These are phyloP conservation scores for Macrophya alboannulata DNA, from an alignment of 2,888 invertebrate genomes.

Conservation along the genomic window DNA sequence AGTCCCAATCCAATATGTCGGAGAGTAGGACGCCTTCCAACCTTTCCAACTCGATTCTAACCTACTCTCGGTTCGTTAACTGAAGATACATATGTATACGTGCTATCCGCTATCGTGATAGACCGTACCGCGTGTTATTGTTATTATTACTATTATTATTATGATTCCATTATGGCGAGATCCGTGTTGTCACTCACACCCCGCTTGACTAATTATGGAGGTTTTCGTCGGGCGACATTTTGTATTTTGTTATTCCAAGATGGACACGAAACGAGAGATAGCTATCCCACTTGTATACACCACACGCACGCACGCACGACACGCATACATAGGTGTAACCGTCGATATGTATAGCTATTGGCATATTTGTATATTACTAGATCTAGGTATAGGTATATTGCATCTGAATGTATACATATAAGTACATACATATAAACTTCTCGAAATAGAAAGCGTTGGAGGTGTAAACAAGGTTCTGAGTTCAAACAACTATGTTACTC, in stretches of 20 bases:
- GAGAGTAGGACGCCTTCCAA: constrained; percentile 55
- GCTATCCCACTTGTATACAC: constrained; percentile 25
- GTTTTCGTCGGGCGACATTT: constrained; percentile 77
- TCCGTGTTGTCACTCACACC: constrained; percentile 73
- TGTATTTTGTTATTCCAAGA: constrained; percentile 75
- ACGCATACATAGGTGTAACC: not conserved
- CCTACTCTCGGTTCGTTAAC: constrained; percentile 47
- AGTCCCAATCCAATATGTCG: constrained; percentile 55
- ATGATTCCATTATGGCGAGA: constrained; percentile 72
- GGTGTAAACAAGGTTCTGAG: constrained; percentile 7
- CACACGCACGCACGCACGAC: not conserved
- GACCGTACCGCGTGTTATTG: constrained; percentile 67
- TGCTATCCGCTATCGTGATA: constrained; percentile 50
- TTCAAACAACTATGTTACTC: constrained; percentile 40
- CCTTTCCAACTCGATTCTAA: constrained; percentile 52
- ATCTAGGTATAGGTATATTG: not conserved
- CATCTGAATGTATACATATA: constrained; percentile 20
- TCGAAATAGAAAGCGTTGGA: constrained; percentile 16
- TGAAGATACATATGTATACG: constrained; percentile 57
- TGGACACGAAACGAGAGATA: constrained; percentile 65
- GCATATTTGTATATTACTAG: not conserved
- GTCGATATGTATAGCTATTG: not conserved
- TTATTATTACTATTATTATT: constrained; percentile 67
- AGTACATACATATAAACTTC: constrained; percentile 9
- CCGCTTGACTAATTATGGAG: constrained; percentile 77